Conservation (phyloP, 1,140 invertebrate genomes). For the Temnothorax longispinosus region DNA sequence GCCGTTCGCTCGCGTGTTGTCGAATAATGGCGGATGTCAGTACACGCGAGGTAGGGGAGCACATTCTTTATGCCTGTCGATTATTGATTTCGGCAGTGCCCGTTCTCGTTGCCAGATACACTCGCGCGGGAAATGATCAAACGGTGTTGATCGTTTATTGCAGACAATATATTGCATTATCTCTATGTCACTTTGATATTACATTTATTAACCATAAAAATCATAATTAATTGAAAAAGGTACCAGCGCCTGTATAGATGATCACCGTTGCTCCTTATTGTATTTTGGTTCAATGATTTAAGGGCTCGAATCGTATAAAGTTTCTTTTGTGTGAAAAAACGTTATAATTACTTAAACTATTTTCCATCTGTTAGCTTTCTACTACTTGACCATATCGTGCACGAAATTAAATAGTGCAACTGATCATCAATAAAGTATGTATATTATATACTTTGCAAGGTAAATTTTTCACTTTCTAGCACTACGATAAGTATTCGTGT, state of each 20-base stretch:
- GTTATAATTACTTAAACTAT: not conserved
- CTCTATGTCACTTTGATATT: not conserved
- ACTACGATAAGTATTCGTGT: not conserved
- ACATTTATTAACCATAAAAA: not conserved
- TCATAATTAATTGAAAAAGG: not conserved
- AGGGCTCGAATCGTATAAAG: not conserved
- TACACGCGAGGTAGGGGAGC: constrained; percentile 63
- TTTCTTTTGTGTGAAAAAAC: not conserved
- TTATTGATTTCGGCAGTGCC: constrained; percentile 43
- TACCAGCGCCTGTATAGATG: not conserved
- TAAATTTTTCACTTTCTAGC: constrained; percentile 29
- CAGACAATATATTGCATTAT: not conserved
- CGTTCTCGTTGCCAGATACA: not conserved
- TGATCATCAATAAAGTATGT: not conserved
- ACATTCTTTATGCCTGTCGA: constrained; percentile 44
- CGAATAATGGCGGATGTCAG: constrained; percentile 61
- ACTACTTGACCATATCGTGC: not conserved
- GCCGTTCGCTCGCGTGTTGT: constrained; percentile 71
- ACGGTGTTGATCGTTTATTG: constrained; percentile 63
- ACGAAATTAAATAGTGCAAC: not conserved
- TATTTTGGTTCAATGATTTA: not conserved
- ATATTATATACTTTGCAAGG: not conserved
- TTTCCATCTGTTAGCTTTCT: not conserved
- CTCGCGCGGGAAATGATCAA: not conserved
- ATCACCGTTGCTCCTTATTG: not conserved